Base-by-base conservation (phyloP, 2,888 invertebrate genomes). In the Malthinus seriepunctatus region DNA sequence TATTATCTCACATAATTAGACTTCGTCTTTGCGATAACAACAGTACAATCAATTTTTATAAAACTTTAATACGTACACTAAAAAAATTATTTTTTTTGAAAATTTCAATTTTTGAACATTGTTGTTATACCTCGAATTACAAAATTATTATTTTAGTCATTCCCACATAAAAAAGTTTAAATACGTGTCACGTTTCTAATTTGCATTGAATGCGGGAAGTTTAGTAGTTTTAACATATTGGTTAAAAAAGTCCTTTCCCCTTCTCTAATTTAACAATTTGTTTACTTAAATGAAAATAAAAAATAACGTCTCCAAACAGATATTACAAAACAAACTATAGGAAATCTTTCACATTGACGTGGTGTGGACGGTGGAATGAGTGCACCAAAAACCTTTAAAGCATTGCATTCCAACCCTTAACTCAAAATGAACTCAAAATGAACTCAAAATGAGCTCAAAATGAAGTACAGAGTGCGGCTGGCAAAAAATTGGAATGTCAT, bases 1-100 rank as follows among this genome's bases (percentile, higher is more conserved):
- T 52, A 62, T 62, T 59, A 62, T 56, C 59, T 62, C 52, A 58
- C 57, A 48, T 62, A 59, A 62, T 62, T 59, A 62, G 60, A 55
- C 50, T 51, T 50, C 45, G 54, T 50, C 53, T 57, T 49, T 57
- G 55, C 60, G 60, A 55, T 50, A 51, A 23, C 23, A 23, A 23
- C 23, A 23, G 23, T 23, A 23, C 23, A 23, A 23, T 23, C 23
- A 23, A 23, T 23, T 23, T 23, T 23, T 23, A 23, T 23, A 23
- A 23, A 23, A 23, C 35, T 51, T 51, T 55, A 56, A 56, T 51
- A 47, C 44, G 47, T 44, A 11, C 23, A 23, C 23, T 23, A 23
- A 23, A 23, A 23, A 23, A 23, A 23, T 2, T 3, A 23, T 23
- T 2, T 2, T 3, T 3, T 23, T 2, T 11, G 7, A 14, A 11